Conservation (phyloP, 2,113 vertebrate species). For the Rostratula benghalensis region DNA sequence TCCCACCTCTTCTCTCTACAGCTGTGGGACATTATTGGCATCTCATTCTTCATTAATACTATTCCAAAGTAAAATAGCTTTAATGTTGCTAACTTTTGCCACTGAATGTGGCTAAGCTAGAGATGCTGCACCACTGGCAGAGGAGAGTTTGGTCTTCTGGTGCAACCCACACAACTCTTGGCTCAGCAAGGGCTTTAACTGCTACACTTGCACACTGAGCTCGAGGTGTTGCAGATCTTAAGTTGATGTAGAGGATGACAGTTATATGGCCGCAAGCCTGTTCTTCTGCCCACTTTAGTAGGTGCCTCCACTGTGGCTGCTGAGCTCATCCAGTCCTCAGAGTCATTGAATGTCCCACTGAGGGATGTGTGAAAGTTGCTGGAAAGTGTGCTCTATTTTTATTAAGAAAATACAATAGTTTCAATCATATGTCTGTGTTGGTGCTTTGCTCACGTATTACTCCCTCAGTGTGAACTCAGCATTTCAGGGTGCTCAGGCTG, state of each 20-base stretch:
- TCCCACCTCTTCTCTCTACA: neutral
- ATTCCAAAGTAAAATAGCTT: neutral
- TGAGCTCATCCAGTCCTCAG: neutral
- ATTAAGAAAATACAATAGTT: neutral
- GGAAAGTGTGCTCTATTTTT: neutral
- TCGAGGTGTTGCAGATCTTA: neutral
- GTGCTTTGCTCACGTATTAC: neutral
- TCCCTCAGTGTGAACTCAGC: rapidly evolving
- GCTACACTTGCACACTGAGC: neutral
- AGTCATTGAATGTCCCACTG: neutral
- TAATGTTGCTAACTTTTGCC: neutral
- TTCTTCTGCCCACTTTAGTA: neutral
- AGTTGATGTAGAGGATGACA: neutral
- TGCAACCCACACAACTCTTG: neutral
- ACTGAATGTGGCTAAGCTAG: neutral
- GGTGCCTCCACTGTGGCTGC: neutral
- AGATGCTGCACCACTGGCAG: neutral
- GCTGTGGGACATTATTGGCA: neutral
- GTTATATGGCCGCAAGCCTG: neutral
- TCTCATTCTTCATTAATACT: neutral
- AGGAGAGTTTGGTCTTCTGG: neutral
- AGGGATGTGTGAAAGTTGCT: neutral
- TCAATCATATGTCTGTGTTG: neutral
- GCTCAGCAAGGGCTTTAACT: neutral
- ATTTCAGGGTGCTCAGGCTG: neutral